These are phyloP conservation scores for Otis tarda DNA, from an alignment of 2,113 vertebrate genomes.

Conservation along the genomic window DNA sequence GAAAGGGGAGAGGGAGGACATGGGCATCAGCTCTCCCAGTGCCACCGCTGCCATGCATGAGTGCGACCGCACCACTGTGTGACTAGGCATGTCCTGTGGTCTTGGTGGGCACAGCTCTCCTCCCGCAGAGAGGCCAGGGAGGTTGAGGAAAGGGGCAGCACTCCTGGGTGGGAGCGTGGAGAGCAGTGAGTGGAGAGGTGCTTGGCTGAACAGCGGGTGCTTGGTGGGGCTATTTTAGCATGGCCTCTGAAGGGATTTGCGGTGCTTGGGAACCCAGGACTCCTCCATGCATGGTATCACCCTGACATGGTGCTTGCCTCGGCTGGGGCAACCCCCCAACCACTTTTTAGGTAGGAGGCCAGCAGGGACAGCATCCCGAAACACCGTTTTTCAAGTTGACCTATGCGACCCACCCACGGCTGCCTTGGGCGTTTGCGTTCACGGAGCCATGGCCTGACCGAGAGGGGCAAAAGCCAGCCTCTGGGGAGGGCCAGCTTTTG, in stretches of 20 bases:
- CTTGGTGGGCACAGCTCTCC: background rate
- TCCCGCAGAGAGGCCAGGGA: background rate
- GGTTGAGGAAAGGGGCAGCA: too few relatives aligned
- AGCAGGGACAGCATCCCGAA: background rate
- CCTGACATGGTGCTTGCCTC: rapidly evolving
- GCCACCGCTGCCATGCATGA: rapidly evolving
- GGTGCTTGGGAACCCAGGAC: background rate
- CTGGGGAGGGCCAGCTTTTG: background rate
- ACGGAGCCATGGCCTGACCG: background rate
- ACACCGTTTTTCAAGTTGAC: background rate
- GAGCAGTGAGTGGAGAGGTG: background rate
- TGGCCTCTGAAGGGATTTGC: background rate
- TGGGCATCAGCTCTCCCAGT: background rate
- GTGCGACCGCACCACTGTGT: rapidly evolving
- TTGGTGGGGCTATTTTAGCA: background rate
- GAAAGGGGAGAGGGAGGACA: background rate
- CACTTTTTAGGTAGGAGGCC: background rate
- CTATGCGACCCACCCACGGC: background rate
- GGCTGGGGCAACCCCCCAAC: rapidly evolving
- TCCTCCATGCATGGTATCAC: rapidly evolving
- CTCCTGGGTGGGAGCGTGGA: rapidly evolving
- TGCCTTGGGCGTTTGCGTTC: background rate
- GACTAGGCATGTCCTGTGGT: too few relatives aligned
- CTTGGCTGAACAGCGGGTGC: background rate
- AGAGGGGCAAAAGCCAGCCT: background rate